Base-by-base conservation (phyloP, 2,113 vertebrate genomes). In the Nesospiza acunhae region DNA sequence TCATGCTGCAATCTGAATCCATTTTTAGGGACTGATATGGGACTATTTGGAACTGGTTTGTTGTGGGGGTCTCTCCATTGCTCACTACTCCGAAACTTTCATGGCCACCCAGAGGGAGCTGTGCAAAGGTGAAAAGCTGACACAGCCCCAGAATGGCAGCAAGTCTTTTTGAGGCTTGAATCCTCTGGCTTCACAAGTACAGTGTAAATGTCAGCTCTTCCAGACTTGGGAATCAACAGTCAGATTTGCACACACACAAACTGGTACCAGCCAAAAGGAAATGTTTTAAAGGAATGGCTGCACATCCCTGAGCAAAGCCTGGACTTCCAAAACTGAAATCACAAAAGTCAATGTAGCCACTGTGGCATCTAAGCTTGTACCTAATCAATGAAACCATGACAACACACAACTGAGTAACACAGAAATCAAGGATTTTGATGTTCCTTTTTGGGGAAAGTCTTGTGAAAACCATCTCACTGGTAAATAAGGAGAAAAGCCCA, bases 251-350 rank as follows among this genome's bases (percentile, higher is more conserved):
- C 52, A 89, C 35, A 58, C 18, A 47, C 18, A 24, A 64, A 84
- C 52, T 22, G 23, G 4, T 68, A 89, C 63, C 37, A 63, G 58
- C 52, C 53, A 87, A 83, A 92, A 93, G 28, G n/a, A 75, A 97
- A 83, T 14, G 2, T 89, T 93, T 85, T 60, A 41, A 82, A 96
- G 58, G 68, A 95, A 91, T 39, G 59, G 60, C 56, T 95, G 84
- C 85, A 90, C 33, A 35, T 80, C 85, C 83, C 74, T 87, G 88
- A 97, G 84, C 37, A 56, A 96, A 87, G 50, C 63, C 60, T 70
- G 59, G 33, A 72, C 60, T 97, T 95, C 60, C 26, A 35, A 96
- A 97, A 91, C 79, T 83, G 39, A 94, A 97, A 92, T 89, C 94
- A 94, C 87, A 92, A 78, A 94, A 67, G 44, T 82, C 89, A 64